Base-by-base conservation (phyloP, 2,113 vertebrate species). In the Cairina moschata region DNA sequence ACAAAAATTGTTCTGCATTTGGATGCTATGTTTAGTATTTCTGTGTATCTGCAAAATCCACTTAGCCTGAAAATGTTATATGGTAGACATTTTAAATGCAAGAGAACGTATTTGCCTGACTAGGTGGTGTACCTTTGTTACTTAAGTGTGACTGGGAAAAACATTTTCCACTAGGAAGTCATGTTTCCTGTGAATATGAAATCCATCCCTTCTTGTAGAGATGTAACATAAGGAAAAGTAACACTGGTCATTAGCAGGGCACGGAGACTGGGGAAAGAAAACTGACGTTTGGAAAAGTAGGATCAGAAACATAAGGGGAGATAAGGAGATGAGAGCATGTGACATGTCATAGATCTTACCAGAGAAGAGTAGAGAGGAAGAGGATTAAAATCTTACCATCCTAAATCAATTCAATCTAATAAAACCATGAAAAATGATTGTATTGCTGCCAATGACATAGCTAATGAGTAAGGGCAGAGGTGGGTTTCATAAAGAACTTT, bases 401-500 rank as follows among this genome's bases (percentile, higher is more conserved):
- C 22, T 67, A 77, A 34, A 32, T 83, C 52, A 86, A 46, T 48
- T 68, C 60, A 74, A 42, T 88, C 56, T 26, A 67, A 50, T 56
- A 93, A 80, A 80, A 2, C 12, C 9, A 65, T 58, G 38, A 93
- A 83, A 86, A 83, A 78, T 9, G 0, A 17, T 80, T 82, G 85
- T 46, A 42, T 83, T 90, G 25, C 50, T 60, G 52, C 8, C 65
- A 72, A 21, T 72, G 79, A 83, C 26, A 54, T 44, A 90, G 46
- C 50, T 72, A 93, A 86, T 82, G 54, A 72, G 28, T 71, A 90
- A 94, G 36, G 68, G 40, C 65, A 94, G 73, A 95, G 84, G 67
- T 91, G 36, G 60, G 62, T 72, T 80, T 95, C 83, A 31, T 68
- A 86, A 62, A 90, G 36, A 91, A 90, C 87, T 90, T 95, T 96